Percentiles rank a stretch among this genome's conserved stretches.
Evolutionary conservation across 2,113 vertebrate species (phyloP).

Genomic region (Pitta sordida): DNA sequence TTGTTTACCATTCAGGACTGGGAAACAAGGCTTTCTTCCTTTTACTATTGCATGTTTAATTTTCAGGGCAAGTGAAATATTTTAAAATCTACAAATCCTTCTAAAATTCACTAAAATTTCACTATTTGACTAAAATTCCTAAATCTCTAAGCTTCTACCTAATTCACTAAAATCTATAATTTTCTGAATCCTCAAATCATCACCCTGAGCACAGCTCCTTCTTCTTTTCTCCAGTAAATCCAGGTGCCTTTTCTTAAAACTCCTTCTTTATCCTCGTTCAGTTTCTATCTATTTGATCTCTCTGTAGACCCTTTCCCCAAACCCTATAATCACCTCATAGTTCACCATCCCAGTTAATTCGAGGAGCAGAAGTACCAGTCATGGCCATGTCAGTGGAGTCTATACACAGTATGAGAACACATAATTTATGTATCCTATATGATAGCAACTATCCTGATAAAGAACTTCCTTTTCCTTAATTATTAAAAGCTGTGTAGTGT

Average conservation of each 20-base stretch:
- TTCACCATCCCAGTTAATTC: background rate
- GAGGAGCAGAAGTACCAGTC: background rate
- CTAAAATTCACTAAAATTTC: too few species aligned
- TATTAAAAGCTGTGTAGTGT: background rate
- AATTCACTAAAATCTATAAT: too few species aligned
- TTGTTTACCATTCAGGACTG: too few species aligned
- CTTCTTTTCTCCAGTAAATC: background rate
- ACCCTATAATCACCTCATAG: background rate
- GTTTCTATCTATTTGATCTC: background rate
- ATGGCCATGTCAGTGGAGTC: background rate
- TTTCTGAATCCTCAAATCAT: too few species aligned
- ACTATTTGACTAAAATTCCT: too few species aligned
- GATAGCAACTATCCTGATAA: background rate
- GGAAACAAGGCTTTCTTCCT: too few species aligned
- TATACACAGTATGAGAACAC: background rate
- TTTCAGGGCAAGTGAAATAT: too few species aligned
- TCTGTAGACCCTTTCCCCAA: background rate
- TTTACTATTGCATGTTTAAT: too few species aligned
- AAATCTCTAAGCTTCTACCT: too few species aligned
- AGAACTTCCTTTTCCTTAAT: background rate
- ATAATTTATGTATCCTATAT: background rate
- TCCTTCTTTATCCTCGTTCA: background rate
- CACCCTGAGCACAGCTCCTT: background rate
- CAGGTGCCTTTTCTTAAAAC: background rate
- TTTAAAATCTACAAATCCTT: too few species aligned